Conservation (phyloP, 92 coral and sea anemone species). For the Epizoanthus stellaris region DNA sequence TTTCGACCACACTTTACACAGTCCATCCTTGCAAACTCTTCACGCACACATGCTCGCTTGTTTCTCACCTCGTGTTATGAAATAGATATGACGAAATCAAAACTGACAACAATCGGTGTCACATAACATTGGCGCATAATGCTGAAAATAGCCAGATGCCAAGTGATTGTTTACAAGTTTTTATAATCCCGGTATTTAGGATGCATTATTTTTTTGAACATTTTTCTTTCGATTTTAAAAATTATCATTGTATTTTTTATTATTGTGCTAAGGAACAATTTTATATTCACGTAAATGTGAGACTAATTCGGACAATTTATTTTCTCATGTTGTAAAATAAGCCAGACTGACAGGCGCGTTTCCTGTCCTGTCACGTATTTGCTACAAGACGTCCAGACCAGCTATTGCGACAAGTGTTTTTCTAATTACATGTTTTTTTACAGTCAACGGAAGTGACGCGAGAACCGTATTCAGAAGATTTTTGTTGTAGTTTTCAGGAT, state of each 20-base stretch:
- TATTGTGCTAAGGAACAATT: slow-evolving; percentile 23
- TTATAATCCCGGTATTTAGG: slow-evolving; percentile 21
- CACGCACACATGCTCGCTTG: slow-evolving; percentile 20
- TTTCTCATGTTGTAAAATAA: slow-evolving; percentile 29
- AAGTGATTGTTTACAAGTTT: slow-evolving; percentile 22
- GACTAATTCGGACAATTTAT: not conserved
- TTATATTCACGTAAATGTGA: slow-evolving; percentile 34
- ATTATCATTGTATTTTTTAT: not conserved
- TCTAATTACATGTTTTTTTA: slow-evolving; percentile 20
- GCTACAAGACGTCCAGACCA: slow-evolving; percentile 16
- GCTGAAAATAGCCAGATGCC: slow-evolving; percentile 29
- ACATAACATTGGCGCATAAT: slow-evolving; percentile 36
- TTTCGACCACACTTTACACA: slow-evolving; percentile 49
- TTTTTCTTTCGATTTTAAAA: slow-evolving; percentile 8
- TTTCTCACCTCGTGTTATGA: slow-evolving; percentile 38
- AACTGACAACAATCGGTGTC: slow-evolving; percentile 41
- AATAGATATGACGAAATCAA: slow-evolving; percentile 29
- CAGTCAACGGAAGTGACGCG: not conserved
- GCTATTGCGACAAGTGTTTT: slow-evolving; percentile 30
- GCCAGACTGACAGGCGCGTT: slow-evolving; percentile 32
- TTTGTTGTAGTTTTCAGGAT: too few species aligned
- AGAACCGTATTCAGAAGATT: too few species aligned
- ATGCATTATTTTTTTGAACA: slow-evolving; percentile 19
- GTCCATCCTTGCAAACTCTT: slow-evolving; percentile 45
- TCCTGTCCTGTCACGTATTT: slow-evolving; percentile 32